Base-by-base conservation (phyloP, 2,888 invertebrate species). In the Coelopa pilipes region DNA sequence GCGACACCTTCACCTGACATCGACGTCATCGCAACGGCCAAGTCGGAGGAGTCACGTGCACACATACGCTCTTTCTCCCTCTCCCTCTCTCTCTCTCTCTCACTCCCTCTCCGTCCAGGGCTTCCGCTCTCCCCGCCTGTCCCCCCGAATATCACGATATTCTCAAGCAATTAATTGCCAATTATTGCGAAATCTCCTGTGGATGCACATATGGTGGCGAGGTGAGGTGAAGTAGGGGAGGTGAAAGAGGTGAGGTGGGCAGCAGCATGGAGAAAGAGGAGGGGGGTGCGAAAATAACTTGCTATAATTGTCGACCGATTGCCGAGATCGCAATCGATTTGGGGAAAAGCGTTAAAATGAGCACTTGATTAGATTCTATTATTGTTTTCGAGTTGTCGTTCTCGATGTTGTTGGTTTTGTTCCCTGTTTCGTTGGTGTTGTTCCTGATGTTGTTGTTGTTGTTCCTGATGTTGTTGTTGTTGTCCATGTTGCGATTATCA, bases 291-390 rank as follows among this genome's bases (percentile, higher is more conserved):
- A 34, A 59, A 59, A 21, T 13, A 24, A 59, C 12, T 59, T 17
- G 57, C 57, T 59, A 59, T 59, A 59, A 59, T 59, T 59, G 57
- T 11, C 12, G 24, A 17, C 21, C 19, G 19, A 59, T 19, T 24
- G 24, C 19, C 57, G 57, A 19, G 19, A 34, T 34, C 34, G 34
- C 34, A 34, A 34, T 34, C 34, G 46, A 46, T 17, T 65, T 65
- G 46, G 65, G 45, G 65, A 65, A 65, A 65, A 65, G 65, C 65
- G 65, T 65, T 65, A 65, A 65, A 65, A 47, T 65, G 34, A 65
- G 19, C 12, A 46, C 45, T 65, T 65, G 65, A 65, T 65, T 65
- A 47, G 46, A 47, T 65, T 45, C 19, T 45, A 65, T 34, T 17
- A 65, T 34, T 17, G 45, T 46, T 47, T 45, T 45, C 46, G 46